A percentile compares a stretch with the other conserved stretches of the same genome.
Conservation (phyloP, 37 sponge, comb jelly and placozoan genomes). For the Eunapius fragilis region DNA sequence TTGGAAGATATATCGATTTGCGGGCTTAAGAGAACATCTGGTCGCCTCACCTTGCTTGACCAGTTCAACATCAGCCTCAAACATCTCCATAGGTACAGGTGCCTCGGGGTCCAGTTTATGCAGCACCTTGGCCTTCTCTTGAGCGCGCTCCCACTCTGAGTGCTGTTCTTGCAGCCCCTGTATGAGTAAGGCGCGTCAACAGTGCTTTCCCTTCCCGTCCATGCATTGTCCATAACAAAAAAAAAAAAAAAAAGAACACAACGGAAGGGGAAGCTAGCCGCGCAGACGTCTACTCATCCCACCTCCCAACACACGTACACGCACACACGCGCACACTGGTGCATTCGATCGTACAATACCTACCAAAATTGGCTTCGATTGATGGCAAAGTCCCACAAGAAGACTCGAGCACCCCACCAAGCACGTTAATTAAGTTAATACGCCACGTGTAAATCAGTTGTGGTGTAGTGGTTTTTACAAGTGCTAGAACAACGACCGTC, state of each 20-base stretch:
- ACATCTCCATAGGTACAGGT: slow-evolving; percentile 72
- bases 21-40: no score
- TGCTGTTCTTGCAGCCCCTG: slow-evolving; percentile 55
- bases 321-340: no score
- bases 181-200: no score
- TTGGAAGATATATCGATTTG: no score
- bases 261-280: no score
- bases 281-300: no score
- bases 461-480: neutral
- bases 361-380: neutral
- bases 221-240: no score
- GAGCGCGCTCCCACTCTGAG: slow-evolving; percentile 62
- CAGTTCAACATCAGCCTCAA: slow-evolving; percentile 55
- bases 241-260: no score
- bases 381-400: neutral
- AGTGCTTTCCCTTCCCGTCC: no score
- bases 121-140: slow-evolving; percentile 65
- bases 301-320: no score
- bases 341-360: no score
- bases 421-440: neutral
- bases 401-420: neutral
- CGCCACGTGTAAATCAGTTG: neutral
- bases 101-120: slow-evolving; percentile 62
- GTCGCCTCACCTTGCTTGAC: slow-evolving; percentile 51
- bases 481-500: neutral